phyloP scores from a whole-genome alignment of 2,888 invertebrate genomes.

The Prosopocoilus inquinatus region DNA sequence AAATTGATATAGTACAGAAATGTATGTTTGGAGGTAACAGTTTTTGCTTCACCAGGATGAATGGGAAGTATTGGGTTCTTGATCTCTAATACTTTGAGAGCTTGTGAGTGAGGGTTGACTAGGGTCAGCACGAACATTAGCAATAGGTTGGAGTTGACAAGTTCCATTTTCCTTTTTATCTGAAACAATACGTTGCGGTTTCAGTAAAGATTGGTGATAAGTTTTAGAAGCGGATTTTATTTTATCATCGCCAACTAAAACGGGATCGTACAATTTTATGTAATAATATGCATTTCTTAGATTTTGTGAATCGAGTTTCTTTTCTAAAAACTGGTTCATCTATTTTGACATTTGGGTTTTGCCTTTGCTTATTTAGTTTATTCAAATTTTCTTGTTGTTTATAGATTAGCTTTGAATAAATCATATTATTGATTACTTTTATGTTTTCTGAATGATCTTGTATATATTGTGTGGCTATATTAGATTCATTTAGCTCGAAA shows the following conservation, averaged over 20 bases:
- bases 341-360: neutral
- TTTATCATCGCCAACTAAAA: neutral
- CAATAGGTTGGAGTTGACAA: neutral
- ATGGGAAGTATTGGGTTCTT: constrained; percentile 3
- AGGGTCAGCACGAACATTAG: neutral
- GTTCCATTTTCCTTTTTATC: constrained; percentile 3
- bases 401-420: neutral
- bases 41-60: neutral
- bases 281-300: neutral
- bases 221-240: neutral
- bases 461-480: constrained; percentile 3
- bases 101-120: constrained; percentile 1
- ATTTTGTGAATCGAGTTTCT: constrained; percentile 3
- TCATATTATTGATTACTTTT: neutral
- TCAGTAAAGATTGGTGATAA: constrained; percentile 2
- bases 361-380: neutral
- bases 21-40: neutral
- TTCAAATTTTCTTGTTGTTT: constrained; percentile 9
- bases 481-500: constrained; percentile 8
- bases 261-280: neutral
- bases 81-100: neutral
- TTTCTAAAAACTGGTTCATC: neutral
- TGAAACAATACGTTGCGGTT: too few species aligned
- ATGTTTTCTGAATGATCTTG: constrained; percentile 8
- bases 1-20: constrained; percentile 4